Percentiles rank a stretch among this genome's conserved stretches.
These are phyloP conservation scores for Leucoraja ocellata DNA, from an alignment of 2,797 vertebrate species.

Conservation along the genomic window DNA sequence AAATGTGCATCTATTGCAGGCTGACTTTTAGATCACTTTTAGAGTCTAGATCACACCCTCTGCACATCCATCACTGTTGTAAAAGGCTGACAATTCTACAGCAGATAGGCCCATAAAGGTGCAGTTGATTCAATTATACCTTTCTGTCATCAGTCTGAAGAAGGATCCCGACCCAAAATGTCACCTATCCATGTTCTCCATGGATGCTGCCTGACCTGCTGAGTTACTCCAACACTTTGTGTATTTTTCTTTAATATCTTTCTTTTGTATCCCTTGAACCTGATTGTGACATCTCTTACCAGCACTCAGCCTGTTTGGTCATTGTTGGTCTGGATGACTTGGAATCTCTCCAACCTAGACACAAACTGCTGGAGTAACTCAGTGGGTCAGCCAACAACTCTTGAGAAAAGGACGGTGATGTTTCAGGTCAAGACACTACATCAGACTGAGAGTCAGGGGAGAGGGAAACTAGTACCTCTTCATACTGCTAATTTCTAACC, in stretches of 20 bases:
- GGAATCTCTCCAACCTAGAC: not conserved
- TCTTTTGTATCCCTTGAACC: not conserved
- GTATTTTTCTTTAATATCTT: not conserved
- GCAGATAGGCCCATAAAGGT: not conserved
- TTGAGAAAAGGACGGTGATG: no score
- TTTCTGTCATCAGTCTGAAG: not conserved
- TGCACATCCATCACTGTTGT: not conserved
- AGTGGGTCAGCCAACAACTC: no score
- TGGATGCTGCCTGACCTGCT: no score
- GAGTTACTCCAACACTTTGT: no score
- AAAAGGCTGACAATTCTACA: not conserved
- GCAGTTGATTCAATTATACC: not conserved
- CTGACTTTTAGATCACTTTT: not conserved
- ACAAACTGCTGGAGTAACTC: no score
- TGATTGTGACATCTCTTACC: not conserved
- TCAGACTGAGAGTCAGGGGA: no score
- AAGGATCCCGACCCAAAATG: no score
- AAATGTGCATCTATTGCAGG: not conserved
- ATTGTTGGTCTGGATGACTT: not conserved
- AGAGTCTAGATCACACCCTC: not conserved
- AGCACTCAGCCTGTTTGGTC: not conserved
- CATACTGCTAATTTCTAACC: no score
- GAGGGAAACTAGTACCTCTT: no score
- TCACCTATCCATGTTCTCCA: no score
- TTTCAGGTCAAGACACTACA: no score